Conservation (phyloP, 30 jellyfish, hydroid and myxozoan species). For the Cassiopea andromeda region DNA sequence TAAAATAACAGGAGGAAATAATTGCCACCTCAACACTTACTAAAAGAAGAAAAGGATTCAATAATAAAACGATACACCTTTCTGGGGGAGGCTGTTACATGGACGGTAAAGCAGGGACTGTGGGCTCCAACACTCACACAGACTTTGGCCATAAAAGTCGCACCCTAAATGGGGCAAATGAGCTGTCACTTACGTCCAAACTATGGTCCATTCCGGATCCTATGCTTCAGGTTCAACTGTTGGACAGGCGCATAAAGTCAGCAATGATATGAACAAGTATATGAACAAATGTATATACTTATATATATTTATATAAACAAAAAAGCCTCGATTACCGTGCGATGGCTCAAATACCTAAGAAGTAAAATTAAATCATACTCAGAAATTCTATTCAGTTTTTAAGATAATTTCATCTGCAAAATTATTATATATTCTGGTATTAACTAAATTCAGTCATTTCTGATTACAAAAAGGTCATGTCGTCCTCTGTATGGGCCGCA, state of each 20-base stretch:
- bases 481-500: constrained; percentile 8
- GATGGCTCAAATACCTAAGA: not conserved
- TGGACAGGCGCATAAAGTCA: not conserved
- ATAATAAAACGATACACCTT: too few relatives aligned
- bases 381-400: constrained; percentile 17
- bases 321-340: constrained; percentile 3
- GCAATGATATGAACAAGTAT: not conserved
- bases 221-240: too few relatives aligned
- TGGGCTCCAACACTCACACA: too few relatives aligned
- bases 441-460: constrained; percentile 17
- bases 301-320: not conserved
- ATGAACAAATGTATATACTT: not conserved
- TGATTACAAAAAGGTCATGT: constrained; percentile 38
- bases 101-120: too few relatives aligned
- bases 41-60: too few relatives aligned
- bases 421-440: constrained; percentile 24
- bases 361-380: constrained; percentile 12
- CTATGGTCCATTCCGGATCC: too few relatives aligned
- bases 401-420: constrained; percentile 44
- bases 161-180: too few relatives aligned
- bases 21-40: too few relatives aligned
- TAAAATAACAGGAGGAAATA: too few relatives aligned
- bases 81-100: too few relatives aligned
- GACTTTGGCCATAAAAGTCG: too few relatives aligned
- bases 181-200: too few relatives aligned